Percentiles rank a stretch among this genome's conserved stretches.
phyloP scores from a whole-genome alignment of 2,888 invertebrate genomes.

The Dastarcus helophoroides region DNA sequence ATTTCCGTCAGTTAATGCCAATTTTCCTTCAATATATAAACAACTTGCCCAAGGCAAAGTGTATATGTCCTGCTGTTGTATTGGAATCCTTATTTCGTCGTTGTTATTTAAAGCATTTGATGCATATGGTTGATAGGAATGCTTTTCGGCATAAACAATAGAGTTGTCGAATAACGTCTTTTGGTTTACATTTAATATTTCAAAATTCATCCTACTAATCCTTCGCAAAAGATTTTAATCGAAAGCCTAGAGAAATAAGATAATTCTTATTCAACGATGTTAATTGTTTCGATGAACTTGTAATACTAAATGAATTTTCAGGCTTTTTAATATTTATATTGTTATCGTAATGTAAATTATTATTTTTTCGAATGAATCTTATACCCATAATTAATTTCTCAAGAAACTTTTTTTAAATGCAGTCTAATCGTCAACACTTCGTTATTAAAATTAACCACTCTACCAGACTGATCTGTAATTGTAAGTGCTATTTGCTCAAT shows the following conservation, averaged over 20 bases:
- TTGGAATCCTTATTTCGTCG: constrained; percentile 27
- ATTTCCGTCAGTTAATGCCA: constrained; percentile 3
- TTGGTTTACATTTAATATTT: constrained; percentile 15
- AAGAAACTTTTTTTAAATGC: constrained; percentile 4
- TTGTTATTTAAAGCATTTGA: constrained; percentile 20
- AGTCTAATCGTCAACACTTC: constrained; percentile 3
- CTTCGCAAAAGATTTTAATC: constrained; percentile 8
- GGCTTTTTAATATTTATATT: too few relatives aligned
- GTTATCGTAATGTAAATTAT: too few relatives aligned
- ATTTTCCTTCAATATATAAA: constrained; percentile 14
- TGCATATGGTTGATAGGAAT: constrained; percentile 22
- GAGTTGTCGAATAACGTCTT: constrained; percentile 16
- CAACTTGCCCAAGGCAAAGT: constrained; percentile 22
- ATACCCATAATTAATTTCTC: constrained; percentile 1
- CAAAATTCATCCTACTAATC: constrained; percentile 10
- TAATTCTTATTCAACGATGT: too few relatives aligned
- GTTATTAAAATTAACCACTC: constrained; percentile 3
- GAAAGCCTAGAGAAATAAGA: too few relatives aligned
- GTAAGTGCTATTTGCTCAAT: constrained; percentile 1
- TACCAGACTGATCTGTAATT: constrained; percentile 4
- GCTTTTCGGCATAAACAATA: constrained; percentile 19
- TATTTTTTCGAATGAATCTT: too few relatives aligned
- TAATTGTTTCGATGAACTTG: too few relatives aligned
- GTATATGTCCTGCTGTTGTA: constrained; percentile 23
- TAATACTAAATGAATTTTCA: too few relatives aligned